phyloP scores from a whole-genome alignment of 2,113 vertebrate species.

The Alexandromys fortis region DNA sequence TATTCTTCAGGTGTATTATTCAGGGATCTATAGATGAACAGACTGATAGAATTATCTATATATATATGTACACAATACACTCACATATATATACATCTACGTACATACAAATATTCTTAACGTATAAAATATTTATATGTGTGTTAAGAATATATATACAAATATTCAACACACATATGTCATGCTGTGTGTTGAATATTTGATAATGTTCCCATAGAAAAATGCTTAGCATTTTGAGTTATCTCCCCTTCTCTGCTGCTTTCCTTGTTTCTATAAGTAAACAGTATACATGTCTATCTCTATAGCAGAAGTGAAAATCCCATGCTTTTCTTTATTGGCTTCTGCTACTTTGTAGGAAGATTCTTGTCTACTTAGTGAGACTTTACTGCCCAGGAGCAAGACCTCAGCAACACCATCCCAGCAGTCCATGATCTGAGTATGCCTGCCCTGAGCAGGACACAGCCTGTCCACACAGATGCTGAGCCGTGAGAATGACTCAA shows the following conservation, averaged over 20 bases:
- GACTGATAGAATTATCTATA: background rate
- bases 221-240: background rate
- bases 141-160: too few species aligned
- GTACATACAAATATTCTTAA: background rate
- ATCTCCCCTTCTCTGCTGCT: background rate
- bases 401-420: background rate
- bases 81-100: too few species aligned
- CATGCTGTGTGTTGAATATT: background rate
- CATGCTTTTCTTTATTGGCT: background rate
- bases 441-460: background rate
- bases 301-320: background rate
- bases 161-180: background rate
- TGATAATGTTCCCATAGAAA: background rate
- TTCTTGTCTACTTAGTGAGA: background rate
- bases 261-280: background rate
- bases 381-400: background rate
- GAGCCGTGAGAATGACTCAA: too few species aligned
- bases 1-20: background rate
- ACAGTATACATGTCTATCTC: background rate
- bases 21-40: background rate
- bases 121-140: too few species aligned
- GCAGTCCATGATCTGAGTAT: background rate
- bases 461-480: background rate
- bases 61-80: background rate
- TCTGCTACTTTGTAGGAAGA: background rate